These are phyloP conservation scores for Macropus fuliginosus DNA, from an alignment of 2,797 vertebrate species.

Conservation along the genomic window DNA sequence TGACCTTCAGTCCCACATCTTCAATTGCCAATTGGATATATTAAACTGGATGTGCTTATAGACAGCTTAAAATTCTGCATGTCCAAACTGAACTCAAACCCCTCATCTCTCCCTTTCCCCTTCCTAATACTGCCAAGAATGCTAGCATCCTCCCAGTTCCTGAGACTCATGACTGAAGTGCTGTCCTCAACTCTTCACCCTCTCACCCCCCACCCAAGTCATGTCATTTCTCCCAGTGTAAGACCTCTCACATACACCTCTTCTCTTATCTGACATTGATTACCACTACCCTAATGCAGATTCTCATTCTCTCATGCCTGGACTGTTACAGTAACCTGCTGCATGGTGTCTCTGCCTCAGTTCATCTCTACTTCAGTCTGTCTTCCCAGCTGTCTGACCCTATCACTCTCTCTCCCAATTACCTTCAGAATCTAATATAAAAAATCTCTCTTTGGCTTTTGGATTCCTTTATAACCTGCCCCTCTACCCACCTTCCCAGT, in stretches of 20 bases:
- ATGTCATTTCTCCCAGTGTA: not conserved
- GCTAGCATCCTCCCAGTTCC: not conserved
- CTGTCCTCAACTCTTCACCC: not conserved
- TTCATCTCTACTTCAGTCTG: no score
- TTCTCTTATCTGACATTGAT: not conserved
- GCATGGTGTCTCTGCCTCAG: no score
- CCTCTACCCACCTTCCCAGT: no score
- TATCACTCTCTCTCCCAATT: no score
- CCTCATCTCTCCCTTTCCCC: not conserved
- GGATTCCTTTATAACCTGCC: not conserved
- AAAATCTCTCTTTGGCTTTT: no score
- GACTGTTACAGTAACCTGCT: no score
- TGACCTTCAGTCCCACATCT: not conserved
- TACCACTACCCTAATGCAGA: not conserved
- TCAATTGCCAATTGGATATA: not conserved
- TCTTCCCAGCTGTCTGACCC: no score
- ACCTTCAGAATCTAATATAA: no score
- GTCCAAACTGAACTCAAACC: not conserved
- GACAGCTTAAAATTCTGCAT: not conserved
- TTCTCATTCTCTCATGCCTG: no score
- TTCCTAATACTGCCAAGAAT: not conserved
- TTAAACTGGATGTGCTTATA: not conserved
- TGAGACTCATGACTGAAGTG: not conserved
- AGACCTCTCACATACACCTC: not conserved
- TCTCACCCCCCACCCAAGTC: no score